A percentile compares a stretch with the other conserved stretches of the same genome.
These are phyloP conservation scores for Pelosia muscerda DNA, from an alignment of 2,888 invertebrate species.

Conservation along the genomic window DNA sequence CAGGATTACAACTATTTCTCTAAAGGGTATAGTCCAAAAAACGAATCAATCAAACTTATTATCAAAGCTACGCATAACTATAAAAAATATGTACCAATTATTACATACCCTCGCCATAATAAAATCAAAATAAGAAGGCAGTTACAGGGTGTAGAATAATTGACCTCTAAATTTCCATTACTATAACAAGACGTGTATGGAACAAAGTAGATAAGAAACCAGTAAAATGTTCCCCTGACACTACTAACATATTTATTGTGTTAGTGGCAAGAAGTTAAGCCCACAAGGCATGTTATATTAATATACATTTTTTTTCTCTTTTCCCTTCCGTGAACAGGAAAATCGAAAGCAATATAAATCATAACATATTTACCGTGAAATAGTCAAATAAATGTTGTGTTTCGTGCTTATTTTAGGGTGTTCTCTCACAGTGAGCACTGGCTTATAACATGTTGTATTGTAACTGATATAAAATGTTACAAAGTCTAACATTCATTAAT, in stretches of 20 bases:
- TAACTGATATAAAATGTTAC: background rate
- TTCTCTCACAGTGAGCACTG: background rate
- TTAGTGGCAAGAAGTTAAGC: slow-evolving; percentile 22
- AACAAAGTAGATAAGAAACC: slow-evolving; percentile 14
- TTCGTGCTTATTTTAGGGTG: background rate
- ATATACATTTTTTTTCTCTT: slow-evolving; percentile 19
- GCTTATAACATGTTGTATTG: too few species aligned
- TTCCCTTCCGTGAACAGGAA: slow-evolving; percentile 25
- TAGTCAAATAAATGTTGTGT: background rate
- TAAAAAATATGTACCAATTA: background rate
- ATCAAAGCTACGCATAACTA: background rate
- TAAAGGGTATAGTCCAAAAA: too few species aligned
- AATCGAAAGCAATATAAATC: slow-evolving; percentile 19
- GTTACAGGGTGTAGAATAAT: slow-evolving; percentile 11
- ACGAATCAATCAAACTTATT: too few species aligned
- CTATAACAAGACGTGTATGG: slow-evolving; percentile 11
- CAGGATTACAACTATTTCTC: background rate
- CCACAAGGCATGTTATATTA: slow-evolving; percentile 26
- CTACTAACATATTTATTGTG: slow-evolving; percentile 25
- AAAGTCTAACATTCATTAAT: background rate
- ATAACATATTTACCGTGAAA: slow-evolving; percentile 26
- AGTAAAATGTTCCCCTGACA: slow-evolving; percentile 17
- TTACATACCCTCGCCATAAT: slow-evolving; percentile 3
- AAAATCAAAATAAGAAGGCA: slow-evolving; percentile 6
- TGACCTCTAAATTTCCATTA: slow-evolving; percentile 15